Evolutionary conservation across 2,888 invertebrate genomes (phyloP).

Genomic region (Phyllotreta cruciferae): DNA sequence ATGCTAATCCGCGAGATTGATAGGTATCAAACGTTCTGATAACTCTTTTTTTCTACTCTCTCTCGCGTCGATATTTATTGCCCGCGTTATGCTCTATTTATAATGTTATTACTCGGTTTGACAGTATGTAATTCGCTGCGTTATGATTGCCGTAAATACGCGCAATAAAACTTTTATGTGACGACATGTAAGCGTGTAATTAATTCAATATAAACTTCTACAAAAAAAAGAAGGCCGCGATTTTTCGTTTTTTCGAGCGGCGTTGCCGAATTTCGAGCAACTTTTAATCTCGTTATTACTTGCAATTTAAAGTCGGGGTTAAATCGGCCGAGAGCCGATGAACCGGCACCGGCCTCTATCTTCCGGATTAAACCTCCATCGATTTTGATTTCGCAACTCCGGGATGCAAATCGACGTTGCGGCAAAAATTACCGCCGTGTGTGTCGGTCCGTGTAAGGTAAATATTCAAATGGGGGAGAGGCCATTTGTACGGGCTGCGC

Average conservation of each 20-base stretch:
- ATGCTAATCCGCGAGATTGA: constrained; percentile 13
- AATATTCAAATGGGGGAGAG: constrained; percentile 21
- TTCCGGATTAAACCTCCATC: constrained; percentile 17
- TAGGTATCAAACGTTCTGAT: constrained; percentile 14
- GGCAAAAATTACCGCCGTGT: constrained; percentile 22
- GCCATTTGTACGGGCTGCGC: constrained; percentile 25
- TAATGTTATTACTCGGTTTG: constrained; percentile 14
- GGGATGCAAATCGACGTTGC: constrained; percentile 20
- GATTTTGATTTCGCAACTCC: constrained; percentile 12
- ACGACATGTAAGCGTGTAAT: too few species aligned
- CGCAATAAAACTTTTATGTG: too few species aligned
- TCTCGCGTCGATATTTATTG: constrained; percentile 8
- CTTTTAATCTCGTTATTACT: too few species aligned
- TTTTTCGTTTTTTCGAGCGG: too few species aligned
- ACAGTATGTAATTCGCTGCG: constrained; percentile 1
- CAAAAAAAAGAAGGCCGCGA: too few species aligned
- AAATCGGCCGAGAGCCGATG: too few species aligned
- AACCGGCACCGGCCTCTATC: neutral
- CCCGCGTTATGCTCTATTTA: constrained; percentile 13
- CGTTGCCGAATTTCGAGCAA: too few species aligned
- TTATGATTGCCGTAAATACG: too few species aligned
- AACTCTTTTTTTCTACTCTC: constrained; percentile 5
- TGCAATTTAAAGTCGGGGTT: too few species aligned
- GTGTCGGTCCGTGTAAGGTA: constrained; percentile 24
- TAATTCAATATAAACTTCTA: too few species aligned